phyloP scores from a whole-genome alignment of 2,888 invertebrate genomes.

The Tuberolachnus salignus region DNA sequence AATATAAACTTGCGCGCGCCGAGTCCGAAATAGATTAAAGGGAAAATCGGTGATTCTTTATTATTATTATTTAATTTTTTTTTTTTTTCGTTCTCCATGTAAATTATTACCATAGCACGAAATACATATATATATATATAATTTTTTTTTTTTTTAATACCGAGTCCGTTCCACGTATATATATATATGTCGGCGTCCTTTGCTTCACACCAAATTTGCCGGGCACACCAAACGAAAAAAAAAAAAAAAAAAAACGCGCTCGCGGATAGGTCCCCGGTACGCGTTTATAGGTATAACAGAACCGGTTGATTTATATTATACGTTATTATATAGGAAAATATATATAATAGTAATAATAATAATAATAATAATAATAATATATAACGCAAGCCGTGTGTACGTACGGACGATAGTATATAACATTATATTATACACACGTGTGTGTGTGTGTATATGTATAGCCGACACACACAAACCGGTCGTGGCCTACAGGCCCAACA shows the following conservation, averaged over 20 bases:
- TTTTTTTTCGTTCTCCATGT: conserved; percentile 21
- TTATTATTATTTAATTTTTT: conserved; percentile 37
- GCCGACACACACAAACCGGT: conserved; percentile 36
- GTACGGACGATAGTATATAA: too few species aligned
- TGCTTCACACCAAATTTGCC: conserved; percentile 58
- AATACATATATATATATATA: not conserved
- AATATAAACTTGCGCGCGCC: not conserved
- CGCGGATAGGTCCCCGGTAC: conserved; percentile 38
- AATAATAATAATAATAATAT: too few species aligned
- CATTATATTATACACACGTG: not conserved
- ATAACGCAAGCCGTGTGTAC: too few species aligned
- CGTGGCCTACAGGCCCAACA: conserved; percentile 50
- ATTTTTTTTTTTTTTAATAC: conserved; percentile 28
- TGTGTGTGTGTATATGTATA: not conserved
- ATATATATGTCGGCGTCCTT: conserved; percentile 56
- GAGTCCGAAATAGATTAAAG: conserved; percentile 48
- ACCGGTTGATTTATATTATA: conserved; percentile 54
- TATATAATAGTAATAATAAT: too few species aligned
- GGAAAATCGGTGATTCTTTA: conserved; percentile 43
- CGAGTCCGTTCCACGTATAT: conserved; percentile 44
- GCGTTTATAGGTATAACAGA: not conserved
- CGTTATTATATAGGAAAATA: conserved; percentile 12
- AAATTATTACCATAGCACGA: conserved; percentile 47
- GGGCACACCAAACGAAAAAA: too few species aligned
- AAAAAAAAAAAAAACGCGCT: conserved; percentile 50